Evolutionary conservation across 2,888 invertebrate genomes (phyloP), one percentile per base, ranked within the genome.

Genomic region (Polymixis flavicincta): DNA sequence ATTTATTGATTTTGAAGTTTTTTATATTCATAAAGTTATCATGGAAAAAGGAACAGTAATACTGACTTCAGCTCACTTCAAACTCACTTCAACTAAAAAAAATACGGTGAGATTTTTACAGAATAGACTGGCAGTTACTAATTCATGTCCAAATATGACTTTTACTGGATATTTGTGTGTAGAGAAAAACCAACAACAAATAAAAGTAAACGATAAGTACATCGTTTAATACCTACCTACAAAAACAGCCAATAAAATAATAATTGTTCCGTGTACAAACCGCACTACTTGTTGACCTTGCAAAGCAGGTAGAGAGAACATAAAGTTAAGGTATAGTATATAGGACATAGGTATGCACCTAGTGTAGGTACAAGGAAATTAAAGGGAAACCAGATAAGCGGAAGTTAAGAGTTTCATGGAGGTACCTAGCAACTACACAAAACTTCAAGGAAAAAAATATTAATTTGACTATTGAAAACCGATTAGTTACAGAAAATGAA

Each of bases 211-310:
- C 37, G n/a, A 28, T 32, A 45, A 54, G 52, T 70, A 45, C 42
- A 45, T 45, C 42, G 42, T 45, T 45, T 45, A 45, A 11, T 45
- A 45, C 42, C 22, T 55, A 25, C 14, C 8, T 63, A 70, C 32
- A 67, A 74, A 59, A 82, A 65, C 59, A 50, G 22, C 52, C 61
- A 67, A 57, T 67, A 45, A 66, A 75, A 60, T 72, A 66, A 78
- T 61, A 60, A 68, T 80, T 64, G 72, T 64, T 84, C 73, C 65
- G 68, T 63, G 76, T 69, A 71, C 37, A 68, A 74, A 76, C 74
- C 74, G 52, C 83, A 84, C 57, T 37, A 84, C 89, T 82, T n/a
- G 91, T 82, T 80, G 89, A 76, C 92, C 92, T 92, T 92, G 90
- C 81, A 83, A 70, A 74, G 72, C 85, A 84, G 85, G 71, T 78